Percentiles rank a stretch among this genome's conserved stretches.
Conservation (phyloP, 2,113 vertebrate species). For the Oenanthe oenanthe region DNA sequence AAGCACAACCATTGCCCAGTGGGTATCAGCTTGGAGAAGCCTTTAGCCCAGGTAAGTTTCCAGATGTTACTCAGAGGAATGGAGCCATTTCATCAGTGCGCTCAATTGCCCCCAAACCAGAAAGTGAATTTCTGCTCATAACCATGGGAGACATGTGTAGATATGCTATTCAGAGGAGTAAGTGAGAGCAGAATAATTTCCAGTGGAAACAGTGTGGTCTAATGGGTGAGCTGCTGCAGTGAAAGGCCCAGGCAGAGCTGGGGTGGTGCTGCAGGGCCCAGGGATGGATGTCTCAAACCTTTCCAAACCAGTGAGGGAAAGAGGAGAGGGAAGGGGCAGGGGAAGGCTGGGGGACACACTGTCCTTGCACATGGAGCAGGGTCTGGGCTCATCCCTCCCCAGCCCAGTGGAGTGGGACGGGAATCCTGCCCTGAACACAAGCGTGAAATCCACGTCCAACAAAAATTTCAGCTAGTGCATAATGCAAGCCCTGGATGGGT, state of each 20-base stretch:
- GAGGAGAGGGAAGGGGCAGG: background rate
- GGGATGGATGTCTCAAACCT: too few species aligned
- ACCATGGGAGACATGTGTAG: background rate
- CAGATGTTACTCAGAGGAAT: background rate
- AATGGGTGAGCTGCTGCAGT: rapidly evolving
- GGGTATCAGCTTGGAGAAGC: background rate
- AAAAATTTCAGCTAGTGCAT: background rate
- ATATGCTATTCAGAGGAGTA: background rate
- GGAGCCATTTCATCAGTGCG: background rate
- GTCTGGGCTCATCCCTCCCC: background rate
- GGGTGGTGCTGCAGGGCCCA: background rate
- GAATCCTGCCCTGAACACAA: background rate
- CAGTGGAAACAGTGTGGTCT: background rate
- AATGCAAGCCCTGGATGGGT: background rate
- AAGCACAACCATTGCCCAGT: background rate
- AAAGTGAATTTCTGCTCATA: background rate
- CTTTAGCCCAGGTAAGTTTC: background rate
- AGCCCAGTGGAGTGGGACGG: too few species aligned
- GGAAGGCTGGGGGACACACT: background rate
- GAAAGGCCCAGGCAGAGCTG: background rate
- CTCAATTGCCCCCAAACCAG: background rate
- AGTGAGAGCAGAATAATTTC: background rate
- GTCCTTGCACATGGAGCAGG: rapidly evolving
- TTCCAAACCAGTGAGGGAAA: background rate
- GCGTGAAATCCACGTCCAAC: background rate